These are phyloP conservation scores for Deroplatys truncata DNA, from an alignment of 2,888 invertebrate species.

Conservation along the genomic window DNA sequence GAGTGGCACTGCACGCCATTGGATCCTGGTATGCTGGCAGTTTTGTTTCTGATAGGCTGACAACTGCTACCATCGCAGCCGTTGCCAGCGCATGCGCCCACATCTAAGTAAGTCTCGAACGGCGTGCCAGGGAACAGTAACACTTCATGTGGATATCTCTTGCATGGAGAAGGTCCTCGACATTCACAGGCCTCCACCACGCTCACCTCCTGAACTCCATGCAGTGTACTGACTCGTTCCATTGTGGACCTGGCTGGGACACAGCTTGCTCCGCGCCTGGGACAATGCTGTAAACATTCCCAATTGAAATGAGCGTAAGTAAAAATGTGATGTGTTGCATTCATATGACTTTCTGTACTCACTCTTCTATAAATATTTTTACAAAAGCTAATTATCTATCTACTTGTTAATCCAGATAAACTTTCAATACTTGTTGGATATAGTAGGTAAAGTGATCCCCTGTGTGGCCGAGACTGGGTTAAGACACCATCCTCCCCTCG, in stretches of 20 bases:
- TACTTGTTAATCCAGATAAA: neutral
- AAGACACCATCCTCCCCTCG: too few species aligned
- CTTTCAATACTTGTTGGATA: neutral
- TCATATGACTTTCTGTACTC: too few species aligned
- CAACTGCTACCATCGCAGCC: slow-evolving; percentile 40
- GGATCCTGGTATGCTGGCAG: slow-evolving; percentile 43
- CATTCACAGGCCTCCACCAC: slow-evolving; percentile 44
- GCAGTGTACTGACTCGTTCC: slow-evolving; percentile 43
- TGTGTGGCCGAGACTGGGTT: too few species aligned
- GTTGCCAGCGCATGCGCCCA: slow-evolving; percentile 39
- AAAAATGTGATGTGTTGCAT: too few species aligned
- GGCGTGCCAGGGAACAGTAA: slow-evolving; percentile 44
- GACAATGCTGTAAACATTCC: slow-evolving; percentile 38
- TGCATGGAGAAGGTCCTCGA: slow-evolving; percentile 39
- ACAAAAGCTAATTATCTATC: neutral
- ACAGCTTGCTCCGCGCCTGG: slow-evolving; percentile 39
- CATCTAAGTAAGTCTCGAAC: slow-evolving; percentile 42
- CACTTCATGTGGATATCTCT: slow-evolving; percentile 40
- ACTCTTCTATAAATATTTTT: too few species aligned
- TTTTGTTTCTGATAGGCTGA: slow-evolving; percentile 42
- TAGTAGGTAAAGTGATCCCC: neutral
- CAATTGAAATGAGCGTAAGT: neutral
- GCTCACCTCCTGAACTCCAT: slow-evolving; percentile 42
- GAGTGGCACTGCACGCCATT: slow-evolving; percentile 42
- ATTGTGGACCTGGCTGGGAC: slow-evolving; percentile 40